A percentile compares a stretch with the other conserved stretches of the same genome.
Conservation (phyloP, 2,888 invertebrate species). For the Gonocerus acuteangulatus region DNA sequence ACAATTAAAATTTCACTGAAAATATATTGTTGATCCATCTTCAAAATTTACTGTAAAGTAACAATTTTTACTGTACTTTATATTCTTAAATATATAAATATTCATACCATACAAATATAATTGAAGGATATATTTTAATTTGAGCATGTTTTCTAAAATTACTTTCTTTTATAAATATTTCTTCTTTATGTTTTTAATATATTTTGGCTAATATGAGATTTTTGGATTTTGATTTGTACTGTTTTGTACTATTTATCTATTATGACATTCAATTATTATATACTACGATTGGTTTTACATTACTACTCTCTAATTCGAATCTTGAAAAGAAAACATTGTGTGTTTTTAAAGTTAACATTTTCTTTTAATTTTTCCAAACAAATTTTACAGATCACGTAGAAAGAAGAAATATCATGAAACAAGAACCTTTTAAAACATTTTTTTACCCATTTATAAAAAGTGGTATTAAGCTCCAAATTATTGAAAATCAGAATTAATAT, state of each 20-base stretch:
- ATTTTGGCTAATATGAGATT: neutral
- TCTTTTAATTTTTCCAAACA: too few species aligned
- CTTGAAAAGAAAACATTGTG: too few species aligned
- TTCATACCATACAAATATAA: constrained; percentile 10
- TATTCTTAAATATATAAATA: constrained; percentile 1
- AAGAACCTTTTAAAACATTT: neutral
- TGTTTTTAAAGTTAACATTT: too few species aligned
- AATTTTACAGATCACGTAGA: too few species aligned
- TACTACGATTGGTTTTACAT: too few species aligned
- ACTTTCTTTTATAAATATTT: neutral
- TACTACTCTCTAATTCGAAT: too few species aligned
- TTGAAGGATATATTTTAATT: constrained; percentile 17
- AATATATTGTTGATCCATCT: neutral
- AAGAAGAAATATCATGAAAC: too few species aligned
- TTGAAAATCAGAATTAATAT: too few species aligned
- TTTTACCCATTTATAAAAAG: neutral
- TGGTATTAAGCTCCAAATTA: too few species aligned
- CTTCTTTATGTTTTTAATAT: too few species aligned
- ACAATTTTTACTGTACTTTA: constrained; percentile 14
- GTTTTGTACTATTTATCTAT: neutral
- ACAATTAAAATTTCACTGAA: too few species aligned
- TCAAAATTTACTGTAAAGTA: constrained; percentile 14
- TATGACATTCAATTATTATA: too few species aligned
- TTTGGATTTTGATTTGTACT: constrained; percentile 5
- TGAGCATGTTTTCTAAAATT: constrained; percentile 13